A percentile compares a stretch with the other conserved stretches of the same genome.
Evolutionary conservation across 1,140 invertebrate species (phyloP).

Genomic region (Macrobrachium nipponense): DNA sequence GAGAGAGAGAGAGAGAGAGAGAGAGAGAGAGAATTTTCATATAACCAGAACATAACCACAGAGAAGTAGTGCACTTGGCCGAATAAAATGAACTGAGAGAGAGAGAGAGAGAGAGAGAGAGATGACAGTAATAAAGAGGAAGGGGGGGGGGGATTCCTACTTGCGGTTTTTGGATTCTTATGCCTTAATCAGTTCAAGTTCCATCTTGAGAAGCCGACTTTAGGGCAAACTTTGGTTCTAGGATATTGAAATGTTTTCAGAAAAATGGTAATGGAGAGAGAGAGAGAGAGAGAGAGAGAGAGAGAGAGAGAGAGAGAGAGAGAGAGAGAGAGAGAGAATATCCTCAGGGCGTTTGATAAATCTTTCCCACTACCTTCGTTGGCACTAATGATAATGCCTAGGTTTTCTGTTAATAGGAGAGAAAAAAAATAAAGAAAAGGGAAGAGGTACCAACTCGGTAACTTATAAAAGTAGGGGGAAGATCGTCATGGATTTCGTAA

Average conservation of each 20-base stretch:
- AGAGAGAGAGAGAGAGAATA: slow-evolving; percentile 5
- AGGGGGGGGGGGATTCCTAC: background rate
- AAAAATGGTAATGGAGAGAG: background rate
- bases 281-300: slow-evolving; percentile 37
- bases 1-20: background rate
- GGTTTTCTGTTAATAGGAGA: background rate
- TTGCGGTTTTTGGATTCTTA: background rate
- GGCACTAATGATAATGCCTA: too few species aligned
- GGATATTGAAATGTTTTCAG: background rate
- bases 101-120: background rate
- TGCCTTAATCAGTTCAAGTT: too few species aligned
- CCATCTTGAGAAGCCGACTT: too few species aligned
- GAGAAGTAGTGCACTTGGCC: too few species aligned
- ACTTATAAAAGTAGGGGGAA: background rate
- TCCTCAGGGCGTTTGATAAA: background rate
- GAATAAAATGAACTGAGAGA: background rate
- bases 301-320: slow-evolving; percentile 35
- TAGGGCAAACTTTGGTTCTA: background rate
- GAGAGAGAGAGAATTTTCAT: slow-evolving; percentile 34
- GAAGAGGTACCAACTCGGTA: background rate
- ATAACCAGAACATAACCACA: too few species aligned
- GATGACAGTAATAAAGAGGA: background rate
- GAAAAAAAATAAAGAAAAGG: background rate
- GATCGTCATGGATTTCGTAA: too few species aligned
- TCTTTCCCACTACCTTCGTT: too few species aligned